A percentile compares a stretch with the other conserved stretches of the same genome.
Evolutionary conservation across 2,797 vertebrate species (phyloP).

Genomic region (Silurus lanzhouensis): DNA sequence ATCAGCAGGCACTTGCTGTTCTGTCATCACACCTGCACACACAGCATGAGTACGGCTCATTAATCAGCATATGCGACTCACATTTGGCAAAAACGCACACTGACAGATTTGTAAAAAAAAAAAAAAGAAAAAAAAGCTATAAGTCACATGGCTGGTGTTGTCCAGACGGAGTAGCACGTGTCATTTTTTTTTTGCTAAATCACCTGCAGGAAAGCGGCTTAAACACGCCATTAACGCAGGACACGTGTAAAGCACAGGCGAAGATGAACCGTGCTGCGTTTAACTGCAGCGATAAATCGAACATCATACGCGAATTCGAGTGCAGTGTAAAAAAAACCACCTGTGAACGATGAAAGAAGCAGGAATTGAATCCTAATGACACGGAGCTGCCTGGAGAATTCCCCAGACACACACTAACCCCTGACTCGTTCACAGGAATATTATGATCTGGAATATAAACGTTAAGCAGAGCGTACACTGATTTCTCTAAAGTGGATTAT

Average conservation of each 20-base stretch:
- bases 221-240: constrained; percentile 29
- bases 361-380: neutral
- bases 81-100: constrained; percentile 30
- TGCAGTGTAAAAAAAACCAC: neutral
- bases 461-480: neutral
- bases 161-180: constrained; percentile 23
- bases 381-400: neutral
- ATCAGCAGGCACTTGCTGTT: neutral
- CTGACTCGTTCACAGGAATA: neutral
- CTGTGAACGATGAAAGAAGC: neutral
- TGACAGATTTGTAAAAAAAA: neutral
- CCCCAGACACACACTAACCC: too few relatives aligned
- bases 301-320: neutral
- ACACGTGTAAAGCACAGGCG: neutral
- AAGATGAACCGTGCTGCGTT: neutral
- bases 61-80: constrained; percentile 37
- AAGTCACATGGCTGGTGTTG: neutral
- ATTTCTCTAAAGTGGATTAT: neutral
- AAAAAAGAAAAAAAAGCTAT: neutral
- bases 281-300: neutral
- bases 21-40: neutral
- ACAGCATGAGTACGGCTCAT: constrained; percentile 39
- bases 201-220: constrained; percentile 38
- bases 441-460: constrained; percentile 6
- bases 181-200: constrained; percentile 47